Base-by-base conservation (phyloP, 1,140 invertebrate species). In the Penaeus indicus region DNA sequence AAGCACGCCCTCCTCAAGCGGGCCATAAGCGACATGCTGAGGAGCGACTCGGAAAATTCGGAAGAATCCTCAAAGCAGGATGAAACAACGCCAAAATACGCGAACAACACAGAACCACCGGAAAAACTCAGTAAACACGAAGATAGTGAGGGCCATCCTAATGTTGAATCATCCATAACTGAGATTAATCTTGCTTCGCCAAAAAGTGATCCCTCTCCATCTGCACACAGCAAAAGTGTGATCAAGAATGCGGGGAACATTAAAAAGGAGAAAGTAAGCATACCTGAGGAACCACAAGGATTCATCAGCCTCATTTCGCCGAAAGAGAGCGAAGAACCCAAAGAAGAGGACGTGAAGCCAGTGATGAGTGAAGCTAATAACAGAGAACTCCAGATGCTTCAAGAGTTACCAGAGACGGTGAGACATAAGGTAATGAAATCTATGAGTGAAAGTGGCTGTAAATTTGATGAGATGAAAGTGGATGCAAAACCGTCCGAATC, bases 21-120 rank as follows among this genome's bases (percentile, higher is more conserved):
- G 13, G 88, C 88, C 25, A 85, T 89, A 77, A 81, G 60, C n/a
- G 88, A 89, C 32, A 84, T 89, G 83, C 60, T 89, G 22, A 89
- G 82, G 38, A 88, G 81, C 47, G 87, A 84, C 32, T 54, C 69
- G 38, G 75, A 84, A 78, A 77, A 67, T 38, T 60, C 81, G 19
- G 69, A 54, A 78, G 87, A 88, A 38, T 38, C 72, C 27, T 32
- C 21, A 54, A 54, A 54, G 54, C 54, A 54, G 16, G 54, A 54
- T 5, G 54, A 54, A 54, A 10, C 54, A 54, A 54, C 16, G 11
- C 47, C 47, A 54, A 54, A 54, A 16, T 54, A 54, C 54, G 11
- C 11, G 16, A 54, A 16, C 16, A 54, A 8, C 16, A 47, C 21
- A 54, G 72, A 27, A 47, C 21, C 60, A 21, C 64, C 32, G 42